Percentiles rank a stretch among this genome's conserved stretches.
Conservation (phyloP, 2,113 vertebrate genomes). For the Aegithalos caudatus region DNA sequence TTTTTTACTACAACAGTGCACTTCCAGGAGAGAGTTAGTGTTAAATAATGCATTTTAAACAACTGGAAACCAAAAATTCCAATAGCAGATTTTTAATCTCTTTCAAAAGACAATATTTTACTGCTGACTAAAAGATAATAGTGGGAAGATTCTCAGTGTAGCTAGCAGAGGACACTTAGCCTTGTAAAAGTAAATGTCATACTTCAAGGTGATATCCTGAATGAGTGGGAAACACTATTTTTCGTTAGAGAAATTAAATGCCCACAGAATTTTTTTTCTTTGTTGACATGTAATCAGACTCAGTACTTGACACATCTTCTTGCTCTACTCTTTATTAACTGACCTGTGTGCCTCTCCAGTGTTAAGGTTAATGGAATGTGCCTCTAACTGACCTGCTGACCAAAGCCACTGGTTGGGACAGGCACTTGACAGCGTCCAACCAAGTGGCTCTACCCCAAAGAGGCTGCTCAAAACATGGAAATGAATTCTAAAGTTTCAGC, state of each 20-base stretch:
- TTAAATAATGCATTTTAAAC: conserved; percentile 33
- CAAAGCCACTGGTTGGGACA: neutral
- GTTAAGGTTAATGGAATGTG: neutral
- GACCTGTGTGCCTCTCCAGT: neutral
- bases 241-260: neutral
- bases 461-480: neutral
- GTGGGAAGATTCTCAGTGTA: neutral
- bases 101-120: conserved; percentile 40
- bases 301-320: neutral
- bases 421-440: neutral
- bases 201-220: conserved; percentile 8
- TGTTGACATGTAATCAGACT: neutral
- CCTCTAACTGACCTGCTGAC: neutral
- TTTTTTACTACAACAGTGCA: neutral
- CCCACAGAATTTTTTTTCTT: neutral
- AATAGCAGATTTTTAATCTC: conserved; percentile 13
- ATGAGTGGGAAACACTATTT: neutral
- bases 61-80: conserved; percentile 21
- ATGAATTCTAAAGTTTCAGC: neutral
- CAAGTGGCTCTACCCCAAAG: neutral
- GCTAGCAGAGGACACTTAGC: neutral
- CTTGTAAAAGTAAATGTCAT: neutral
- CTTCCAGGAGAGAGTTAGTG: neutral
- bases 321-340: neutral
- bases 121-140: neutral